Conservation (phyloP, 2,888 invertebrate genomes). For the Caenorhabditis sp. region DNA sequence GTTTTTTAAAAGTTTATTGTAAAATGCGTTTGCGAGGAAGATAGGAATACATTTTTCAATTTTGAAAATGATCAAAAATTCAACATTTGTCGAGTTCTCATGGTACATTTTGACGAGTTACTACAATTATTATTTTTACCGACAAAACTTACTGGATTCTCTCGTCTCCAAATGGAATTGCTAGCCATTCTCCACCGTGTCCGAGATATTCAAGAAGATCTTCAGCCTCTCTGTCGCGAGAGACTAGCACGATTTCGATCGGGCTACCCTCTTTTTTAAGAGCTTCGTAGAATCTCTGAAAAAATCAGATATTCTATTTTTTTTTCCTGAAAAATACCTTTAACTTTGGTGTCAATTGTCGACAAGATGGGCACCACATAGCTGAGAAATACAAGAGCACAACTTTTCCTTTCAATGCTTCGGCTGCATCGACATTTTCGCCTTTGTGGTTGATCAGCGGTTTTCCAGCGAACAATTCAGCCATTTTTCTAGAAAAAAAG, state of each 20-base stretch:
- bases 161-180: conserved; percentile 61
- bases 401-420: conserved; percentile 62
- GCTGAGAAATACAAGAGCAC: conserved; percentile 75
- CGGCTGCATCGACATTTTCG: conserved; percentile 55
- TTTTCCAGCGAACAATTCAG: conserved; percentile 54
- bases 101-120: too few relatives aligned
- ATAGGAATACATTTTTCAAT: too few relatives aligned
- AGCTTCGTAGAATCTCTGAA: conserved; percentile 45
- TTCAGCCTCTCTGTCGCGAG: conserved; percentile 61
- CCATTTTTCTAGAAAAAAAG: conserved; percentile 37
- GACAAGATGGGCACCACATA: conserved; percentile 72
- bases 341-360: conserved; percentile 65
- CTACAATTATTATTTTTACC: too few relatives aligned
- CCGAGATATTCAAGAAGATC: conserved; percentile 67
- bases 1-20: too few relatives aligned
- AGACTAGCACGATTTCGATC: conserved; percentile 62
- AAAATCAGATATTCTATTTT: background rate
- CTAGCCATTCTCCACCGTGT: conserved; percentile 63
- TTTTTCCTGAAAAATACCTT: conserved; percentile 37
- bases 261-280: conserved; percentile 55
- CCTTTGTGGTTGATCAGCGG: conserved; percentile 48
- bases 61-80: too few relatives aligned
- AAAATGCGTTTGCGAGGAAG: too few relatives aligned
- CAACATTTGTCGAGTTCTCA: too few relatives aligned
- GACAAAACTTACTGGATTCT: conserved; percentile 56